Conservation (phyloP, 1,140 invertebrate genomes). For the Hesperophylax magnus region DNA sequence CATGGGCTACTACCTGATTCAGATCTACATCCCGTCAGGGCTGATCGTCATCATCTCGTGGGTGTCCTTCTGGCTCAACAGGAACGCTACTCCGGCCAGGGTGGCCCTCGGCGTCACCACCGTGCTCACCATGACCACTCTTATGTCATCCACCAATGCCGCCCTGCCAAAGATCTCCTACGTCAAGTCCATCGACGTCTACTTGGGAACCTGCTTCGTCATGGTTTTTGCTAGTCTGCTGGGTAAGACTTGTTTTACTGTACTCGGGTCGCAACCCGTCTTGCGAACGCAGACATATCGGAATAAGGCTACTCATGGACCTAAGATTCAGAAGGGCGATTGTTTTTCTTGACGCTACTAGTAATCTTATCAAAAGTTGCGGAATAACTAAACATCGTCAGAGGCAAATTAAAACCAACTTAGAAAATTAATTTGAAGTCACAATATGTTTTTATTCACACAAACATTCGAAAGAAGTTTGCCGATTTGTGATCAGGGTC, state of each 20-base stretch:
- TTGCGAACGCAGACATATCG: slow-evolving; percentile 46
- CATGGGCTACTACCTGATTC: slow-evolving; percentile 99
- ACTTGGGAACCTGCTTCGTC: slow-evolving; percentile 97
- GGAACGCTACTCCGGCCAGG: slow-evolving; percentile 96
- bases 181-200: slow-evolving; percentile 98
- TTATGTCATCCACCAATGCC: slow-evolving; percentile 98
- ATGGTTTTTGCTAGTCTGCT: slow-evolving; percentile 96
- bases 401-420: slow-evolving; percentile 12
- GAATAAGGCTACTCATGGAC: slow-evolving; percentile 58
- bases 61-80: slow-evolving; percentile 95
- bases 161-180: slow-evolving; percentile 98
- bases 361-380: slow-evolving; percentile 17
- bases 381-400: slow-evolving; percentile 24
- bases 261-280: not conserved
- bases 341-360: slow-evolving; percentile 25
- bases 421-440: not conserved
- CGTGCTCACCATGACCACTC: slow-evolving; percentile 98
- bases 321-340: slow-evolving; percentile 55
- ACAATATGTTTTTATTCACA: slow-evolving; percentile 11
- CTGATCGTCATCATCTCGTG: slow-evolving; percentile 99
- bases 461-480: slow-evolving; percentile 5
- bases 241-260: slow-evolving; percentile 74
- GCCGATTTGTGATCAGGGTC: slow-evolving; percentile 54
- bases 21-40: slow-evolving; percentile 99
- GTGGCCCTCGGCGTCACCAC: slow-evolving; percentile 97